A percentile compares a stretch with the other conserved stretches of the same genome.
Conservation (phyloP, 1,140 invertebrate species). For the Trachelipus rathkii region DNA sequence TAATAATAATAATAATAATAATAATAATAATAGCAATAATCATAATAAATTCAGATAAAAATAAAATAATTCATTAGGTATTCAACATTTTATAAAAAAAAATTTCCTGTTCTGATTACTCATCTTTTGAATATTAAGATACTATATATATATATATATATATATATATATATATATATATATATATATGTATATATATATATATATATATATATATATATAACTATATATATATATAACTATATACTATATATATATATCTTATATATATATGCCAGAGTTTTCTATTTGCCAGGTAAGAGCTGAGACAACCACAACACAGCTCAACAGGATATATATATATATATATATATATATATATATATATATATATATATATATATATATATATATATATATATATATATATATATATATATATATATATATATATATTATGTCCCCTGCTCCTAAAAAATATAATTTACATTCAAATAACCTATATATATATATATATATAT, state of each 20-base stretch:
- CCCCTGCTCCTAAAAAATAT: no score
- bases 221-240: slow-evolving; percentile 12
- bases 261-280: slow-evolving; percentile 18
- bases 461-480: no score
- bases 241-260: slow-evolving; percentile 23
- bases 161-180: slow-evolving; percentile 22
- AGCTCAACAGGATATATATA: slow-evolving; percentile 18
- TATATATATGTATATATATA: slow-evolving; percentile 23
- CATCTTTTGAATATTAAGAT: slow-evolving; percentile 6
- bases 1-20: no score
- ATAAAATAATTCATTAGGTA: no score
- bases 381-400: slow-evolving; percentile 22
- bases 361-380: slow-evolving; percentile 21
- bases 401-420: slow-evolving; percentile 24
- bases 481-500: background rate
- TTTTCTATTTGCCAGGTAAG: no score
- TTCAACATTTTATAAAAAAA: no score
- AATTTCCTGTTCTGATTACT: no score
- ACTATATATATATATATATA: slow-evolving; percentile 17
- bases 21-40: no score
- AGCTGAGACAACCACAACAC: no score
- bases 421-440: slow-evolving; percentile 1
- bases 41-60: no score
- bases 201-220: slow-evolving; percentile 24
- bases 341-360: slow-evolving; percentile 26